These are phyloP conservation scores for Callipepla californica DNA, from an alignment of 2,113 vertebrate species.

Conservation along the genomic window DNA sequence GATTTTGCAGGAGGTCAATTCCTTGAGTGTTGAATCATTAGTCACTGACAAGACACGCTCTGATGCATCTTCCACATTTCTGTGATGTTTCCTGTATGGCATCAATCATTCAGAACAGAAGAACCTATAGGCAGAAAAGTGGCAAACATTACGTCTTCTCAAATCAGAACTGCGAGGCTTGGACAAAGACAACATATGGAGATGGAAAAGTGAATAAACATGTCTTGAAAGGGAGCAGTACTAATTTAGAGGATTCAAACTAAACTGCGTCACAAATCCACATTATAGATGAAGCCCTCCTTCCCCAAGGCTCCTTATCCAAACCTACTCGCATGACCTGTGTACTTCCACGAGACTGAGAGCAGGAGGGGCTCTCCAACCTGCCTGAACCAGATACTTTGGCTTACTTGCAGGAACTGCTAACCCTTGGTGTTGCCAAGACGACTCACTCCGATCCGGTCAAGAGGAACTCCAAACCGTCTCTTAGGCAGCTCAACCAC, in stretches of 20 bases:
- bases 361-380: rapidly evolving
- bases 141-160: neutral
- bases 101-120: slow-evolving; percentile 37
- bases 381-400: neutral
- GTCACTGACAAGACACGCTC: slow-evolving; percentile 35
- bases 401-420: slow-evolving; percentile 62
- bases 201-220: neutral
- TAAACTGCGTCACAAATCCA: neutral
- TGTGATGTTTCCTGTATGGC: slow-evolving; percentile 16
- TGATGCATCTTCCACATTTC: slow-evolving; percentile 45
- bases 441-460: slow-evolving; percentile 86
- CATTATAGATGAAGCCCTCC: neutral
- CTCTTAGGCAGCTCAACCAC: slow-evolving; percentile 80
- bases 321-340: neutral
- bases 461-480: slow-evolving; percentile 83
- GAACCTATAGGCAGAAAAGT: slow-evolving; percentile 57
- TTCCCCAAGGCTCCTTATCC: neutral
- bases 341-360: neutral
- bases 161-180: neutral
- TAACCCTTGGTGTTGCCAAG: slow-evolving; percentile 85
- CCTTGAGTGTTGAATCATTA: slow-evolving; percentile 18
- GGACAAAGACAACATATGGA: neutral
- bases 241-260: neutral
- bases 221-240: neutral
- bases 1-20: slow-evolving; percentile 54